Evolutionary conservation across 2,797 vertebrate genomes (phyloP), one percentile per base, ranked within the genome.

Genomic region (Hyperoplus lanceolatus): DNA sequence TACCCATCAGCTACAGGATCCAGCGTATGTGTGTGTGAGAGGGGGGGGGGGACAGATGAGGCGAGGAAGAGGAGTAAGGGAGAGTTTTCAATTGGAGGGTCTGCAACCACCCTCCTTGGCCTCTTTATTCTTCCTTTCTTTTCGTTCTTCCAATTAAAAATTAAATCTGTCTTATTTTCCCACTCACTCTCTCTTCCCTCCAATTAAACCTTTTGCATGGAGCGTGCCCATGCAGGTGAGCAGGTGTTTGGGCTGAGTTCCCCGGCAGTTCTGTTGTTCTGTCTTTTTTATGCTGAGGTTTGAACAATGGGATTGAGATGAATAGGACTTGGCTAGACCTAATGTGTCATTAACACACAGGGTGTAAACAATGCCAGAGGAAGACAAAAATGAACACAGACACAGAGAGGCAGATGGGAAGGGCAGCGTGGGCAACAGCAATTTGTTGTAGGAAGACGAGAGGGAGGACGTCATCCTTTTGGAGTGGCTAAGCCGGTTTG

Each of bases 301-400:
- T 81, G 67, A 83, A 90, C 74, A 89, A 90, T 78, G 59, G 55
- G 53, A 78, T 50, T 70, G 81, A 87, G 83, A 90, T 90, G 80
- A 90, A 90, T 87, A 54, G 84, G 61, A 29, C 81, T 82, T 88
- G 87, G 84, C 85, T 86, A 62, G 57, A 80, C 83, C 82, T 82
- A 83, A 85, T 77, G 81, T 88, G 82, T 90, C 76, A 89, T 91
- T 90, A 92, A 86, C 82, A 78, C 70, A 67, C 10, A 29, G 29
- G 5, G 75, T 68, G 85, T 77, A 87, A 90, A 90, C 88, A 86
- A 77, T 73, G 69, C 36, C 8, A 70, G 69, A 63, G 61, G 59
- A n/a, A 12, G 16, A 43, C 41, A 55, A 50, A 67, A 75, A 61
- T 65, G 57, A 43, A 59, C 14, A 54, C 18, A 64, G 58, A 66